Evolutionary conservation across 2,797 vertebrate species (phyloP).

Genomic region (Diceros bicornis): DNA sequence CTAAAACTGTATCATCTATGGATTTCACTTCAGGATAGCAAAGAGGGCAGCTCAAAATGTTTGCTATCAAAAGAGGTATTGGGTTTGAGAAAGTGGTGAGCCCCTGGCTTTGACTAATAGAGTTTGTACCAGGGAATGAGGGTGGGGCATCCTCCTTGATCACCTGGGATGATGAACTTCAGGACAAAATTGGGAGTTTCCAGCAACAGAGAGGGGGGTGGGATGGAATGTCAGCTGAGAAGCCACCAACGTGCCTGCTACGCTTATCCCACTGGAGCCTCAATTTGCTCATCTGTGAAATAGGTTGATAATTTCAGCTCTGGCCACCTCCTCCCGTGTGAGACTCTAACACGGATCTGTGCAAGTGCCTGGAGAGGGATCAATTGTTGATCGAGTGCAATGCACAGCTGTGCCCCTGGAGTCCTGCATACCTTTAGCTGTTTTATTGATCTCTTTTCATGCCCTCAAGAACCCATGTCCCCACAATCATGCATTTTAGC

Average conservation of each 20-base stretch:
- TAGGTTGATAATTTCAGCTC: background rate
- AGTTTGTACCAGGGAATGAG: background rate
- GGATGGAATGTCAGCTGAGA: background rate
- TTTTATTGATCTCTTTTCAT: background rate
- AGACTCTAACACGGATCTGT: background rate
- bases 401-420: background rate
- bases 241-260: fast-evolving
- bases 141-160: background rate
- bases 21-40: background rate
- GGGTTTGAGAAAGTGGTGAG: background rate
- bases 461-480: background rate
- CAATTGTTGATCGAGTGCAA: background rate
- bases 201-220: background rate
- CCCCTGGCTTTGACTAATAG: background rate
- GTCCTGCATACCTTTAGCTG: background rate
- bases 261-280: background rate
- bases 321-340: background rate
- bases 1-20: background rate
- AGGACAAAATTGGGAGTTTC: background rate
- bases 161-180: background rate
- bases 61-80: background rate
- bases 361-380: background rate
- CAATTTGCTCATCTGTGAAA: background rate
- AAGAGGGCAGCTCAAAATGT: background rate
- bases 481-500: background rate